Percentiles rank a stretch among this genome's conserved stretches.
These are phyloP conservation scores for Hipparchia sbordonii DNA, from an alignment of 2,888 invertebrate genomes.

Conservation along the genomic window DNA sequence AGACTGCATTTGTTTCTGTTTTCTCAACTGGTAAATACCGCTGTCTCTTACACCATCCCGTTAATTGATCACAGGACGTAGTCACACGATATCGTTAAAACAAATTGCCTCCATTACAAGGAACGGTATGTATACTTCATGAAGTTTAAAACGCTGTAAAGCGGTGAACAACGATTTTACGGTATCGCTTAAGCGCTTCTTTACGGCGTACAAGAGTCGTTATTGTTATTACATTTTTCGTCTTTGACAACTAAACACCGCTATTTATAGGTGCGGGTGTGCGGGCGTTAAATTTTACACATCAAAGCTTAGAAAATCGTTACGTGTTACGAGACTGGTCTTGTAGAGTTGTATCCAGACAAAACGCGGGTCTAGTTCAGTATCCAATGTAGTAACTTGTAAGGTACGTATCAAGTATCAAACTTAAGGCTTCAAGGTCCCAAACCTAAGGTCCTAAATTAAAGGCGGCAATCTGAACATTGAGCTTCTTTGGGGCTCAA, in stretches of 20 bases:
- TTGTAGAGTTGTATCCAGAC: too few species aligned
- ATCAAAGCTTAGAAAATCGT: not conserved
- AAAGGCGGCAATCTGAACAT: too few species aligned
- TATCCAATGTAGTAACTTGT: too few species aligned
- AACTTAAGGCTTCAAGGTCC: too few species aligned
- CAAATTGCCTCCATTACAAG: slow-evolving; percentile 46
- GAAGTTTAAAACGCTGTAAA: slow-evolving; percentile 26
- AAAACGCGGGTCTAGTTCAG: too few species aligned
- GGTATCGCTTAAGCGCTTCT: slow-evolving; percentile 17
- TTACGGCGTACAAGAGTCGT: slow-evolving; percentile 18
- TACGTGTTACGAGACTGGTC: too few species aligned
- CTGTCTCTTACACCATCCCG: slow-evolving; percentile 14
- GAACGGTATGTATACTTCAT: slow-evolving; percentile 24
- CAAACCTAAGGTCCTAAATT: too few species aligned
- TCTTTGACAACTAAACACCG: slow-evolving; percentile 8
- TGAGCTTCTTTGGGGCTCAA: too few species aligned
- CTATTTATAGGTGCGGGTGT: slow-evolving; percentile 14
- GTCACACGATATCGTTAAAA: slow-evolving; percentile 48
- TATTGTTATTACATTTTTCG: slow-evolving; percentile 23
- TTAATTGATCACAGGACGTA: slow-evolving; percentile 38
- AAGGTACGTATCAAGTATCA: too few species aligned
- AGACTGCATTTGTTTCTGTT: too few species aligned
- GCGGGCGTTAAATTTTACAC: not conserved
- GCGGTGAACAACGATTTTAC: slow-evolving; percentile 15
- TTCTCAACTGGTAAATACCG: not conserved